phyloP scores from a whole-genome alignment of 2,888 invertebrate genomes.

The Drosophila mimetica region DNA sequence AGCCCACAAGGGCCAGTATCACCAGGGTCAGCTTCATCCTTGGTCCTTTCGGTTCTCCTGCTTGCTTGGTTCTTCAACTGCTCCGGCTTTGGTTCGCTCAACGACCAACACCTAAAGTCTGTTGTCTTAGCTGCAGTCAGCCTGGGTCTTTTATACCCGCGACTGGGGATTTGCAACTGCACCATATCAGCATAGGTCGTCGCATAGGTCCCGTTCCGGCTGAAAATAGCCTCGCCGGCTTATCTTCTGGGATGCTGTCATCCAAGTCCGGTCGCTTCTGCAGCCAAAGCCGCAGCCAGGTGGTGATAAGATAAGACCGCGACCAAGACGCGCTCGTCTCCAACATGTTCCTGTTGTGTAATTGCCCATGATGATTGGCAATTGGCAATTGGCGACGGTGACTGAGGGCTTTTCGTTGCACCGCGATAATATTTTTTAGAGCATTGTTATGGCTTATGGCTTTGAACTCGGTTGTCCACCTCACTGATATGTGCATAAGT shows the following conservation, averaged over 20 bases:
- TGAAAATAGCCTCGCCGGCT: constrained; percentile 21
- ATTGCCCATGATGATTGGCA: background rate
- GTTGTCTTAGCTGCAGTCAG: constrained; percentile 53
- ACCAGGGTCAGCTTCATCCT: constrained; percentile 79
- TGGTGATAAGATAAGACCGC: constrained; percentile 23
- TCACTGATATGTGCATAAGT: constrained; percentile 11
- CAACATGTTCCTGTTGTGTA: constrained; percentile 8
- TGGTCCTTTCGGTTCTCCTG: constrained; percentile 16
- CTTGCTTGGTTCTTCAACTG: constrained; percentile 48
- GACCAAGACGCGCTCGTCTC: background rate
- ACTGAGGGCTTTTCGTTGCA: constrained; percentile 14
- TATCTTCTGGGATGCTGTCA: constrained; percentile 28
- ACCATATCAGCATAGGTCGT: constrained; percentile 33
- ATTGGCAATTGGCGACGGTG: constrained; percentile 14
- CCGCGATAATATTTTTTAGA: constrained; percentile 16
- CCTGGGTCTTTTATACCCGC: constrained; percentile 59
- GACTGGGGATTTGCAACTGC: constrained; percentile 14
- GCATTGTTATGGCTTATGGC: background rate
- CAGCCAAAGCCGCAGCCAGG: constrained; percentile 6
- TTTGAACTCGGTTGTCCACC: constrained; percentile 5
- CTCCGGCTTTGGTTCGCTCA: constrained; percentile 70
- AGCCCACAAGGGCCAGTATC: constrained; percentile 78
- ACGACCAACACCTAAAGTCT: constrained; percentile 80
- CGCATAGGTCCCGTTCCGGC: constrained; percentile 10
- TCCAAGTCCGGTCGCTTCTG: constrained; percentile 4